These are phyloP conservation scores for Chelonia mydas DNA, from an alignment of 2,797 vertebrate genomes.

Conservation along the genomic window DNA sequence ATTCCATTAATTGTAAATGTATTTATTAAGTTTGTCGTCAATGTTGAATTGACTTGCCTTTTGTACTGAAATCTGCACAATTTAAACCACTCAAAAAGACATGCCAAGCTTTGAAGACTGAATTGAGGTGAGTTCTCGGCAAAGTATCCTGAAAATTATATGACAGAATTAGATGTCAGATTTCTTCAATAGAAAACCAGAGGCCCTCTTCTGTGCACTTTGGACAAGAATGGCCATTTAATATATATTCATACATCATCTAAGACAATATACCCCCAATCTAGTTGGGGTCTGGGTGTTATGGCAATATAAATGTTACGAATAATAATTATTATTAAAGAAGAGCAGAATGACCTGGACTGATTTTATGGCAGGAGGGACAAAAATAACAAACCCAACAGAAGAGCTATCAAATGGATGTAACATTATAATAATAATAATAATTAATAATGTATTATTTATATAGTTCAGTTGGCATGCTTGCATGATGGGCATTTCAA, in stretches of 20 bases:
- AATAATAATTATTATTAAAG: not conserved
- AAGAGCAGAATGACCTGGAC: not conserved
- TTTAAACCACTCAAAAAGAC: not conserved
- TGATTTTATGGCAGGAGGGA: not conserved
- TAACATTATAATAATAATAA: too few species aligned
- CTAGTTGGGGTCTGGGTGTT: not conserved
- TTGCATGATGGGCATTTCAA: too few species aligned
- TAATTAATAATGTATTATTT: too few species aligned
- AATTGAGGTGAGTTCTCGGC: not conserved
- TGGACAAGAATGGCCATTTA: not conserved
- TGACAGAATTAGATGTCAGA: not conserved
- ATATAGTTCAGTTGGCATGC: too few species aligned
- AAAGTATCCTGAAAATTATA: not conserved
- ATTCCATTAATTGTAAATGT: constrained; percentile 17
- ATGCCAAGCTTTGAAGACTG: not conserved
- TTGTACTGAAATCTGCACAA: constrained; percentile 18
- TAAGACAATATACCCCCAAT: too few species aligned
- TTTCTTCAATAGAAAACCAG: not conserved
- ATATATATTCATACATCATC: too few species aligned
- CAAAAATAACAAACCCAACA: too few species aligned
- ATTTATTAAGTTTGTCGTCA: constrained; percentile 33
- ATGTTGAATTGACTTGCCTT: not conserved
- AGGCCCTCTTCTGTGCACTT: not conserved
- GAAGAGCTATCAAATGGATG: too few species aligned
- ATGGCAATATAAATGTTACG: not conserved